Base-by-base conservation (phyloP, 2,113 vertebrate genomes). In the Pogona vitticeps region DNA sequence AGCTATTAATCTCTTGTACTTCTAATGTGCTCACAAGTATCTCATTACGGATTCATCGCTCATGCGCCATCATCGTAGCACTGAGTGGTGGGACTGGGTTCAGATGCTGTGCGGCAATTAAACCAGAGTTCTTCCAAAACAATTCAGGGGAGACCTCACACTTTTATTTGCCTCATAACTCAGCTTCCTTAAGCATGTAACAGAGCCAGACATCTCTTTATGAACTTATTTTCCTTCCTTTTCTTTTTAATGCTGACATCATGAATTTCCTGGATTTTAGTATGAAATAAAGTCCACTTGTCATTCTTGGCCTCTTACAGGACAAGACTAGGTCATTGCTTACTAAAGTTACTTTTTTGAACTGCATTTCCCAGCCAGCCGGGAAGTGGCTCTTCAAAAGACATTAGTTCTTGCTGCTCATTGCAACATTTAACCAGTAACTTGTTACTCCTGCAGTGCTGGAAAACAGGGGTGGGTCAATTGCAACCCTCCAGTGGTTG, bases 11-110 rank as follows among this genome's bases (percentile, higher is more conserved):
- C 63, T 20, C 20, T 82, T 76, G 61, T 68, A 36, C 61, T 18
- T 38, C 26, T 76, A 87, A 82, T 70, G 72, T 58, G 46, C 0
- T 38, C 28, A 73, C 63, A 80, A 67, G 71, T 68, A 31, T 58
- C 86, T 76, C 80, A 87, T 87, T 87, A 82, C 33, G 46, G 42
- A 68, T 76, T 73, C 76, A 77, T n/a, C 67, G 42, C 21, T 68
- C 61, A 14, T 31, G 21, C 31, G 15, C 31, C 42, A 46, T 46
- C 17, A 70, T 68, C 20, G 56, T 79, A 59, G 31, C 10, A 13
- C 23, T 78, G 63, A 68, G 63, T 38, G 77, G 56, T 67, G 61
- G 76, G 63, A n/a, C 26, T 68, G n/a, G 8, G 52, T 68, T 79
- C 58, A 71, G 31, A 71, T 40, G 78, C 65, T 17, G 31, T 18